These are phyloP conservation scores for Blennius ocellaris DNA, from an alignment of 2,113 vertebrate genomes.

Conservation along the genomic window DNA sequence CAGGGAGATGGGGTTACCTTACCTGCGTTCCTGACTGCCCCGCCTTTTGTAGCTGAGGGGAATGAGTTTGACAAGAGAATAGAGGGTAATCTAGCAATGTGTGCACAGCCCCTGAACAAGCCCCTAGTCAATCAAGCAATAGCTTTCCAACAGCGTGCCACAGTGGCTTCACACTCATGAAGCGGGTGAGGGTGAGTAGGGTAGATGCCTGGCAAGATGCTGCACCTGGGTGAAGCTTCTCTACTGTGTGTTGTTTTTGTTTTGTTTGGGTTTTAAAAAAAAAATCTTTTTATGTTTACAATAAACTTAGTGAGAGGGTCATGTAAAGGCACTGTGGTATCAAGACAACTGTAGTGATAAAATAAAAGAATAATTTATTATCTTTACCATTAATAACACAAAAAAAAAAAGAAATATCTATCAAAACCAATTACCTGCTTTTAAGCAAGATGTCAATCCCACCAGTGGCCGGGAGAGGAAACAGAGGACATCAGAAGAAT, in stretches of 20 bases:
- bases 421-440: conserved; percentile 79
- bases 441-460: conserved; percentile 81
- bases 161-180: conserved; percentile 71
- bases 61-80: conserved; percentile 86
- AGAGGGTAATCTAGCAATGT: conserved; percentile 82
- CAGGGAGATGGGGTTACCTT: conserved; percentile 77
- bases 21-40: conserved; percentile 85
- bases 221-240: conserved; percentile 42
- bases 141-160: conserved; percentile 65
- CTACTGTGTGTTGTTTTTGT: conserved; percentile 13
- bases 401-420: conserved; percentile 63
- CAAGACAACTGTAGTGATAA: conserved; percentile 30
- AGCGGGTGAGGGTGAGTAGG: conserved; percentile 38
- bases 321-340: conserved; percentile 62
- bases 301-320: conserved; percentile 26
- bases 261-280: conserved; percentile 3
- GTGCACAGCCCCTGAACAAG: conserved; percentile 74
- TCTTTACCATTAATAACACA: conserved; percentile 36
- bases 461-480: conserved; percentile 76
- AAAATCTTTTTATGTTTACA: conserved; percentile 28
- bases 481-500: conserved; percentile 77
- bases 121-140: conserved; percentile 72
- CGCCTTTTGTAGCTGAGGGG: conserved; percentile 88
- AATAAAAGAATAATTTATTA: conserved; percentile 8
- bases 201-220: conserved; percentile 42